Evolutionary conservation across 2,113 vertebrate species (phyloP).

Genomic region (Grus americana): DNA sequence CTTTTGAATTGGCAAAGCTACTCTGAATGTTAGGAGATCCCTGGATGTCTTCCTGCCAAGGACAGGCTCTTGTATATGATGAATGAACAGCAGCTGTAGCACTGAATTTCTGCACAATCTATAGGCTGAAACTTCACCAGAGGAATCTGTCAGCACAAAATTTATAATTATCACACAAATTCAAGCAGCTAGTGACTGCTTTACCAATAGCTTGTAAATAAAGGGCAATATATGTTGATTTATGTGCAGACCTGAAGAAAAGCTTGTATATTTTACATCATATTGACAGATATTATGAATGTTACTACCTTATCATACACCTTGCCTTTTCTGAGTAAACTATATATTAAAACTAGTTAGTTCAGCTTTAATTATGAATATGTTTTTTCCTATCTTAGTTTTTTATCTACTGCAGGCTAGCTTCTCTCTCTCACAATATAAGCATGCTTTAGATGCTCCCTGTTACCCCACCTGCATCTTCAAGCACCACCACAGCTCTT

Average conservation of each 20-base stretch:
- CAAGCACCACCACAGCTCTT: neutral
- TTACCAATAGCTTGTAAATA: neutral
- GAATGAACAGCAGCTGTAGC: neutral
- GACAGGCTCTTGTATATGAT: neutral
- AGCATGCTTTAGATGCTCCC: neutral
- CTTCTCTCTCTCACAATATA: neutral
- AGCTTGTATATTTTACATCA: slow-evolving; percentile 6
- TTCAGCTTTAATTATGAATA: neutral
- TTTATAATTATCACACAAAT: neutral
- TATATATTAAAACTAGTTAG: neutral
- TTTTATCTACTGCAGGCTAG: neutral
- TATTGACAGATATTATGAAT: neutral
- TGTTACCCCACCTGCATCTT: neutral
- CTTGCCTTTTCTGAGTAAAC: neutral
- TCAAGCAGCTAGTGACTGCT: neutral
- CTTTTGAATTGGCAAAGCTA: neutral
- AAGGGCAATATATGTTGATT: neutral
- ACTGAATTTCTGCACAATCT: neutral
- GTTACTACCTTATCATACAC: neutral
- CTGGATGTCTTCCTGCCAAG: neutral
- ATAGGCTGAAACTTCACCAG: neutral
- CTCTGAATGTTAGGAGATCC: neutral
- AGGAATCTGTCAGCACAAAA: neutral
- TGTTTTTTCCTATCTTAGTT: neutral
- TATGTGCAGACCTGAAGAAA: neutral